These are phyloP conservation scores for Ferrisia virgata DNA, from an alignment of 2,888 invertebrate genomes.

Conservation along the genomic window DNA sequence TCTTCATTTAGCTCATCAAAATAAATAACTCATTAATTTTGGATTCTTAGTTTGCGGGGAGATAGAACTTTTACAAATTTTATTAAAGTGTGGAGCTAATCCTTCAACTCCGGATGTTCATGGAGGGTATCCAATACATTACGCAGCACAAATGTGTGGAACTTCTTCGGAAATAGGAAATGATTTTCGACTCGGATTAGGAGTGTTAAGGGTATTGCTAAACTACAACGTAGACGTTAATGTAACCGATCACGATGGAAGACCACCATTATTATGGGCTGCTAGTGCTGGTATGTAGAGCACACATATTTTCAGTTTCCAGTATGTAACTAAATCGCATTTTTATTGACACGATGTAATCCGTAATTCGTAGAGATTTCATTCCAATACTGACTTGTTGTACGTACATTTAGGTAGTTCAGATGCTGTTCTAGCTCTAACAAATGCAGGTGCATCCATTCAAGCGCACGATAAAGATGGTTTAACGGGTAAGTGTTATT, in stretches of 20 bases:
- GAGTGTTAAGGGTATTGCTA: slow-evolving; percentile 75
- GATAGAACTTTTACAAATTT: slow-evolving; percentile 78
- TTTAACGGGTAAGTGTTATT: slow-evolving; percentile 61
- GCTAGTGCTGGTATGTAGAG: slow-evolving; percentile 74
- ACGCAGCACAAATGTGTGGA: slow-evolving; percentile 96
- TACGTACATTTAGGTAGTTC: slow-evolving; percentile 67
- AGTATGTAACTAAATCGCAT: too few species aligned
- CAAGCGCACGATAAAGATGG: slow-evolving; percentile 87
- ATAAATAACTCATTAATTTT: neutral
- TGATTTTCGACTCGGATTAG: slow-evolving; percentile 61
- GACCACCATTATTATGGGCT: slow-evolving; percentile 95
- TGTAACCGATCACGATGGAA: slow-evolving; percentile 84
- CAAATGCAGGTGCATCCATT: slow-evolving; percentile 80
- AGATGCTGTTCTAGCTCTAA: slow-evolving; percentile 82
- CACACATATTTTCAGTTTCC: neutral
- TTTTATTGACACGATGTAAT: too few species aligned
- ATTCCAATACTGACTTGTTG: neutral
- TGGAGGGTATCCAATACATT: slow-evolving; percentile 92
- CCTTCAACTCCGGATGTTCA: slow-evolving; percentile 87
- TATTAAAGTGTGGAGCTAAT: slow-evolving; percentile 81
- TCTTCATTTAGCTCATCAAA: neutral
- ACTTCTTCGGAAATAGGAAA: slow-evolving; percentile 66
- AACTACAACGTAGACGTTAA: slow-evolving; percentile 76
- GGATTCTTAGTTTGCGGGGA: slow-evolving; percentile 82
- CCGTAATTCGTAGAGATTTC: neutral